phyloP scores from a whole-genome alignment of 2,888 invertebrate species.

The Eugnorisma glareosa region DNA sequence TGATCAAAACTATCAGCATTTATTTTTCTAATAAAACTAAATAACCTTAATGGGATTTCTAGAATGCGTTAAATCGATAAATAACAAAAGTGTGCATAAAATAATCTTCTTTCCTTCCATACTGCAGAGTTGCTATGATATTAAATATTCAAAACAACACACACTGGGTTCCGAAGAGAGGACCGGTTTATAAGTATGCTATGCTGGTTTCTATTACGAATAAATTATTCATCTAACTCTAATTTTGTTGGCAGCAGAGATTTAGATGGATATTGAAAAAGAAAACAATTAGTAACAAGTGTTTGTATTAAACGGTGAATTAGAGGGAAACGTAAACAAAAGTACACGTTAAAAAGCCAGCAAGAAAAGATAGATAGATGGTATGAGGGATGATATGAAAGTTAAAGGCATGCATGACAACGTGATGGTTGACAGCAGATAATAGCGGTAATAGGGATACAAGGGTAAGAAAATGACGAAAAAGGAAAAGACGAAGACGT shows the following conservation, averaged over 20 bases:
- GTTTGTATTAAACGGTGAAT: background rate
- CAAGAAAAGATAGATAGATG: background rate
- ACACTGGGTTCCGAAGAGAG: slow-evolving; percentile 6
- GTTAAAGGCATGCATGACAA: background rate
- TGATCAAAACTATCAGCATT: too few relatives aligned
- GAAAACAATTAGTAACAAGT: background rate
- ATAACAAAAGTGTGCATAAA: background rate
- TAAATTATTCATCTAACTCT: slow-evolving; percentile 4
- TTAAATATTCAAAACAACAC: slow-evolving; percentile 9
- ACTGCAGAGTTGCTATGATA: slow-evolving; percentile 22
- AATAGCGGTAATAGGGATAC: background rate
- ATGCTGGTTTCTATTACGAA: slow-evolving; percentile 23
- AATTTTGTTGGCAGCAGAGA: background rate
- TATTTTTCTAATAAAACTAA: background rate
- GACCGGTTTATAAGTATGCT: slow-evolving; percentile 41
- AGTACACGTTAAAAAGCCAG: background rate
- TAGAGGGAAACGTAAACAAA: background rate
- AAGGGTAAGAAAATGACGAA: background rate
- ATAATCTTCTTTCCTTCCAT: background rate
- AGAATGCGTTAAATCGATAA: background rate
- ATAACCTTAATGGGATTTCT: background rate
- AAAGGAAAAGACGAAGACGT: too few relatives aligned
- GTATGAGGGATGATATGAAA: background rate
- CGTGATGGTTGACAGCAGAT: background rate
- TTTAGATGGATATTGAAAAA: background rate